Percentiles rank a stretch among this genome's conserved stretches.
Conservation (phyloP, 2,113 vertebrate genomes). For the Larimichthys crocea region DNA sequence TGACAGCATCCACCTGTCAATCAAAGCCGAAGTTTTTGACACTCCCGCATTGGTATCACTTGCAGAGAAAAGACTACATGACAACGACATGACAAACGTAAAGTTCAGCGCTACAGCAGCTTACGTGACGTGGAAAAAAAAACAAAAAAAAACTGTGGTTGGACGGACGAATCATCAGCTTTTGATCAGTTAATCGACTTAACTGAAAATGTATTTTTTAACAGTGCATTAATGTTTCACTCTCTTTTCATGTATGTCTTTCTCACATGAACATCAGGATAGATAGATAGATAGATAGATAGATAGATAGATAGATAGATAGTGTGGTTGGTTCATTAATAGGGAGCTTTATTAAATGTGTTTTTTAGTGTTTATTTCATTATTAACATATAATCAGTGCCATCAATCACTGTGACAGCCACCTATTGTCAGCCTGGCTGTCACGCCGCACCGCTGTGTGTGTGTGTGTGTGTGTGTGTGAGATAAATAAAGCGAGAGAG, state of each 20-base stretch:
- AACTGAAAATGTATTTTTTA: neutral
- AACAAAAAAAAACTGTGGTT: too few relatives aligned
- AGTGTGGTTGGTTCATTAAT: constrained; percentile 48
- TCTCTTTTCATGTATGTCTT: neutral
- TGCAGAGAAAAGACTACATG: too few relatives aligned
- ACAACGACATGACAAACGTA: too few relatives aligned
- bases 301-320: constrained; percentile 37
- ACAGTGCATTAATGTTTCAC: neutral
- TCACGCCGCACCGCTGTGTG: constrained; percentile 52
- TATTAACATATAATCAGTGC: constrained; percentile 79
- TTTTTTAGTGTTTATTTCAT: constrained; percentile 82
- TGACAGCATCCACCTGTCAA: too few relatives aligned
- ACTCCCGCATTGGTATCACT: too few relatives aligned
- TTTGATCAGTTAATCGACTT: neutral
- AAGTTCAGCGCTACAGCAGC: too few relatives aligned
- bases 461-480: constrained; percentile 33
- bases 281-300: constrained; percentile 42
- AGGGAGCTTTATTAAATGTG: constrained; percentile 62
- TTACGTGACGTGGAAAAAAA: too few relatives aligned
- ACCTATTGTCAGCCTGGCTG: constrained; percentile 79
- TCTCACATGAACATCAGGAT: too few relatives aligned
- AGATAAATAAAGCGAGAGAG: constrained; percentile 41
- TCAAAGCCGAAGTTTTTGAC: too few relatives aligned
- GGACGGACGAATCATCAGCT: too few relatives aligned
- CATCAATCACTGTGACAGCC: constrained; percentile 82